phyloP scores from a whole-genome alignment of 1,140 invertebrate species.

The Telenomus remus region DNA sequence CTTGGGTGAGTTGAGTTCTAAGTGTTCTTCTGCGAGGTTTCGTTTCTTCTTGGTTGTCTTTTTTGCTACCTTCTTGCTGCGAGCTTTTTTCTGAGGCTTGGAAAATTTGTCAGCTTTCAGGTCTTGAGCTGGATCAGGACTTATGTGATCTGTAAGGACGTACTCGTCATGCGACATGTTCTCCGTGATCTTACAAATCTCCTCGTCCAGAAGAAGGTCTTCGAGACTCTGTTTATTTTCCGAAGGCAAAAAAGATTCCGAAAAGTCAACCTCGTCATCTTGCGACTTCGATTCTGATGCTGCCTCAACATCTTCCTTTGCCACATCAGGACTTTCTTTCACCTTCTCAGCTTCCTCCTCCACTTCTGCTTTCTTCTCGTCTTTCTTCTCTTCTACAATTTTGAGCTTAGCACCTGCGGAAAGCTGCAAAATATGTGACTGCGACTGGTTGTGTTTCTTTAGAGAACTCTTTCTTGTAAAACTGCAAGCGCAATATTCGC shows the following conservation, averaged over 20 bases:
- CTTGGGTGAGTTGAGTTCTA: background rate
- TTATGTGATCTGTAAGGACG: constrained; percentile 71
- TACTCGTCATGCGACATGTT: constrained; percentile 75
- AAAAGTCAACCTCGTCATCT: background rate
- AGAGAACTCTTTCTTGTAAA: constrained; percentile 73
- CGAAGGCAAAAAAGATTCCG: background rate
- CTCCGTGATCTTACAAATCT: constrained; percentile 74
- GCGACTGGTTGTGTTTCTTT: constrained; percentile 71
- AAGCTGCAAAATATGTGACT: constrained; percentile 68
- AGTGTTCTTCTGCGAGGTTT: background rate
- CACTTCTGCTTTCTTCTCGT: too few relatives aligned
- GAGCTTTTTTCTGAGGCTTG: constrained; percentile 31
- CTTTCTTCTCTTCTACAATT: background rate
- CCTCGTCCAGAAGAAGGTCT: constrained; percentile 70
- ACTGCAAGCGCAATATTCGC: constrained; percentile 69
- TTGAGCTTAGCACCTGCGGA: constrained; percentile 10
- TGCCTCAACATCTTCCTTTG: too few relatives aligned
- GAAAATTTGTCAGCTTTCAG: background rate
- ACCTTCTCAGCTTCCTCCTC: too few relatives aligned
- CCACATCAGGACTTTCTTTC: too few relatives aligned
- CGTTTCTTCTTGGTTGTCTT: constrained; percentile 4
- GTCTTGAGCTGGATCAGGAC: constrained; percentile 58
- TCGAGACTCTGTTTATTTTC: constrained; percentile 60
- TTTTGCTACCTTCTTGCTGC: constrained; percentile 32
- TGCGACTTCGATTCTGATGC: background rate